Conservation (phyloP, 2,113 vertebrate genomes). For the Corythaixoides concolor region DNA sequence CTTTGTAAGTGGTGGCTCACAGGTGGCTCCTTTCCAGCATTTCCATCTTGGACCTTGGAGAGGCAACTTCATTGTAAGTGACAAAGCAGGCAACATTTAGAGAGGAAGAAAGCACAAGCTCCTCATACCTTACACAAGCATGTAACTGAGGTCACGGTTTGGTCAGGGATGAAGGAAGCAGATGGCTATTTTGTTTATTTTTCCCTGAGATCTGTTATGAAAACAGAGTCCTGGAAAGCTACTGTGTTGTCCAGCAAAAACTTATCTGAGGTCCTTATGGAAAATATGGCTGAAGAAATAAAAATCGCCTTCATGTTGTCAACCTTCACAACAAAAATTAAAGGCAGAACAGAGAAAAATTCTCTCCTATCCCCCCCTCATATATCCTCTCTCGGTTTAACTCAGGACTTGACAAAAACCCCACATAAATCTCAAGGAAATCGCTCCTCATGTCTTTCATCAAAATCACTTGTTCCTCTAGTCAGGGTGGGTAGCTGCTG, state of each 20-base stretch:
- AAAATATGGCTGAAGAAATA: neutral
- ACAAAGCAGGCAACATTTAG: neutral
- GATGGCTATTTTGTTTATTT: neutral
- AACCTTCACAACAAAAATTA: neutral
- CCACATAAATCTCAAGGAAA: neutral
- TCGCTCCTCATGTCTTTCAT: neutral
- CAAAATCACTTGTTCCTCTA: neutral
- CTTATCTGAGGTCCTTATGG: neutral
- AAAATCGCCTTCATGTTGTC: neutral
- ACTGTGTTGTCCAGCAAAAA: neutral
- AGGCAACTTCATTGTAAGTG: neutral
- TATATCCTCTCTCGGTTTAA: neutral
- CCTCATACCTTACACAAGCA: rapidly evolving
- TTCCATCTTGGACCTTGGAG: neutral
- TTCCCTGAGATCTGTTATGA: neutral
- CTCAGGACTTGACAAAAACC: neutral
- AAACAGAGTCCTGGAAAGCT: neutral
- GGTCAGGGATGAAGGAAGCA: neutral
- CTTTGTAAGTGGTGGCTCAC: neutral
- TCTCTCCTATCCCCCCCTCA: neutral
- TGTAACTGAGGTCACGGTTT: neutral
- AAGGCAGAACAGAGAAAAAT: neutral
- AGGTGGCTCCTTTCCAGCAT: neutral
- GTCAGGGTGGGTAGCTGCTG: neutral
- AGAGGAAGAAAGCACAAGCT: neutral